Evolutionary conservation across 2,888 invertebrate genomes (phyloP), one percentile per base, ranked within the genome.

Genomic region (Gandaritis pyraliata): DNA sequence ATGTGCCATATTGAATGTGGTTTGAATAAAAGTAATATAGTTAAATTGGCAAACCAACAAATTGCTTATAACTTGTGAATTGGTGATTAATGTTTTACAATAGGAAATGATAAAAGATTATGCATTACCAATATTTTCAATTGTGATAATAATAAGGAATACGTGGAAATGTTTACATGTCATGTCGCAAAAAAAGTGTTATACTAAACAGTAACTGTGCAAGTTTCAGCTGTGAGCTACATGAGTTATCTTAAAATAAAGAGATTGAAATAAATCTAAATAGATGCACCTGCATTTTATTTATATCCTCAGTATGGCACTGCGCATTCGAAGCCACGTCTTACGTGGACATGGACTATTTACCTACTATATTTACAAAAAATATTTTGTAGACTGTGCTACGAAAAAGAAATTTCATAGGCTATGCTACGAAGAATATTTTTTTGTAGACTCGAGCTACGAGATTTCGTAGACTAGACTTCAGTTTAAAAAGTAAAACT

Each of bases 221-320:
- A 16, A 45, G 81, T 83, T 80, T 78, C 84, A 80, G 90, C 89
- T 89, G 64, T 76, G 80, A 90, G 89, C 89, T 89, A 87, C 74
- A 67, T 63, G 63, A 75, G 71, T 76, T 30, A 70, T 71, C 52
- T 51, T 60, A 62, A 61, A 49, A 47, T 23, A 52, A 52, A 59
- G 29, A 46, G 45, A 47, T 49, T 60, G 30, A 4, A 59, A 45
- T 49, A 46, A 36, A 15, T 10, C 0, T n/a, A 15, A 29, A 47
- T 30, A 15, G n/a, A 30, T 8, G 1, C 36, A 38, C 18, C 16
- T 33, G 12, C 4, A 10, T 51, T 58, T 46, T 47, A 39, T 54
- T 45, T 57, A 53, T 6, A 23, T 23, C 23, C 23, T 23, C 23
- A 23, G 23, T 23, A 23, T 23, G 6, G 23, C 6, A 23, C 23